Conservation (phyloP, 2,113 vertebrate species). For the Delphinus delphis region DNA sequence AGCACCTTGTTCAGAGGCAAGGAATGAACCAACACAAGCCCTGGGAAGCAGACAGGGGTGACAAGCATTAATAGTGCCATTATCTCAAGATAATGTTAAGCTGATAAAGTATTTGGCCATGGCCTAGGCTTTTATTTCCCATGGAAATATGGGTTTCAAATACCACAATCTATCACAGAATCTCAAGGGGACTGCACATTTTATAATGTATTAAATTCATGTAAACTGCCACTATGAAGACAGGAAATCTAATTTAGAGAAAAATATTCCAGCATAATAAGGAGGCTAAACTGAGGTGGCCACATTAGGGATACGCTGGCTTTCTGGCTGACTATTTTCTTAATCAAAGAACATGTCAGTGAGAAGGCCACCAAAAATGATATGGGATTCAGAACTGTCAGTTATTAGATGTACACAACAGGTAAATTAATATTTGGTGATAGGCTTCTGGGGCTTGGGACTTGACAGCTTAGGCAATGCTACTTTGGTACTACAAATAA, state of each 20-base stretch:
- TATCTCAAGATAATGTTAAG: constrained; percentile 73
- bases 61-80: constrained; percentile 65
- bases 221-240: constrained; percentile 78
- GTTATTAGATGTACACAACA: constrained; percentile 66
- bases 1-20: constrained; percentile 13
- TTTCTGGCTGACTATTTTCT: constrained; percentile 62
- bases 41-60: constrained; percentile 39
- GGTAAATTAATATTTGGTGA: constrained; percentile 75
- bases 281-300: constrained; percentile 60
- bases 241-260: constrained; percentile 77
- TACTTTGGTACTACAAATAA: constrained; percentile 61
- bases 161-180: constrained; percentile 66
- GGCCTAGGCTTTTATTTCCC: constrained; percentile 69
- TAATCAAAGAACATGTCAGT: constrained; percentile 59
- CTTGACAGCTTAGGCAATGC: constrained; percentile 63
- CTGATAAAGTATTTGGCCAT: constrained; percentile 77
- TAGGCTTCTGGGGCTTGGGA: constrained; percentile 50
- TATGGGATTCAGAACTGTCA: constrained; percentile 55
- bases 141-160: constrained; percentile 71
- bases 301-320: constrained; percentile 66
- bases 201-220: constrained; percentile 80
- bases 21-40: constrained; percentile 56
- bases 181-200: constrained; percentile 67
- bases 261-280: constrained; percentile 69
- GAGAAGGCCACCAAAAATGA: constrained; percentile 66